Base-by-base conservation (phyloP, 2,113 vertebrate species). In the Verasper variegatus region DNA sequence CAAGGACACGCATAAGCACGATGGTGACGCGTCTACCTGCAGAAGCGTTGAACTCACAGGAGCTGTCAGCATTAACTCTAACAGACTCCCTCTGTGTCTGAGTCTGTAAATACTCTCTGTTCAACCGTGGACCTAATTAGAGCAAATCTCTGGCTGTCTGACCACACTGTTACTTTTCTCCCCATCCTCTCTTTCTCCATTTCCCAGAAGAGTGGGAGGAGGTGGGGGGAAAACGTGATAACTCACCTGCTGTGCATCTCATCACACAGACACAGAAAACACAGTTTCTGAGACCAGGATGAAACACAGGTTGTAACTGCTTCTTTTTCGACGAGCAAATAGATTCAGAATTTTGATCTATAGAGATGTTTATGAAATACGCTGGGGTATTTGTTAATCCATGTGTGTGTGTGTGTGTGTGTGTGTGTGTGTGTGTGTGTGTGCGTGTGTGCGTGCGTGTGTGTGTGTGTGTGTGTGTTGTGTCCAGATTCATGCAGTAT, bases 71-170 rank as follows among this genome's bases (percentile, higher is more conserved):
- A 26, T 24, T 42, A 65, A 49, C 40, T 57, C 31, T 61, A 31
- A 35, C 59, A 55, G 42, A 5, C 45, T 45, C 61, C 21, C 31
- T 60, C 54, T 62, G 59, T n/a, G 9, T 54, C 60, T 42, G 66
- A 49, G 31, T 18, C 75, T 69, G 55, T 69, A 83, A 83, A 83
- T 67, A 87, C 71, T 55, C 65, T 51, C 57, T 51, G 69, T 78
- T 78, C 57, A 78, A 78, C 56, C 78, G 23, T 61, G 63, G 80
- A 78, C 73, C 76, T 75, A 83, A 91, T 89, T 84, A 86, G 79
- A 85, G 71, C 55, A 66, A 71, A 78, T 83, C 71, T 84, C 82
- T 70, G 74, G 72, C 81, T 77, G 74, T 86, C 81, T 78, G 82
- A 74, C 84, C 74, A 84, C 63, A 74, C 76, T 9, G 52, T 67